phyloP scores from a whole-genome alignment of 2,888 invertebrate genomes.

The Tinea trinotella region DNA sequence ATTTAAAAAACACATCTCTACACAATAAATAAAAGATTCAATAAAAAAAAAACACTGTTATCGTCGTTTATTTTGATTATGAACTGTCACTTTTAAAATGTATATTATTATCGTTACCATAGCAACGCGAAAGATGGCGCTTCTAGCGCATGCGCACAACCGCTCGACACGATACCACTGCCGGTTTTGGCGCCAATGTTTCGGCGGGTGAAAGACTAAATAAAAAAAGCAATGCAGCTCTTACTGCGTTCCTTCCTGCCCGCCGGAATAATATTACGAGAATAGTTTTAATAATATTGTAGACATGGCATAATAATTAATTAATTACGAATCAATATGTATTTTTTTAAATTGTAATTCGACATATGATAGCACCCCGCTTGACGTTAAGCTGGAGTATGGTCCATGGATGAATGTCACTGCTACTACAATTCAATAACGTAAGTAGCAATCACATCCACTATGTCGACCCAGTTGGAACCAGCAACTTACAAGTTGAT shows the following conservation, averaged over 20 bases:
- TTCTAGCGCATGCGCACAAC: conserved; percentile 44
- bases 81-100: conserved; percentile 26
- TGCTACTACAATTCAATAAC: no score
- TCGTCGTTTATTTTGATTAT: conserved; percentile 6
- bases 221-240: conserved; percentile 3
- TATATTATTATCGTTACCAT: conserved; percentile 42
- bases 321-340: not conserved
- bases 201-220: conserved; percentile 10
- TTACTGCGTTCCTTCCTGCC: conserved; percentile 10
- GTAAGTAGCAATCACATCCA: no score
- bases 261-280: conserved; percentile 12
- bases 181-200: conserved; percentile 55
- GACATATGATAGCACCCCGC: no score
- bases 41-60: not conserved
- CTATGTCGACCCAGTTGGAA: no score
- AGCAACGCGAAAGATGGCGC: conserved; percentile 46
- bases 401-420: no score
- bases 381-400: no score
- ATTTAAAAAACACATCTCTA: not conserved
- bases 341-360: no score
- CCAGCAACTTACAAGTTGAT: no score
- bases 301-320: not conserved
- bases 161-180: conserved; percentile 32
- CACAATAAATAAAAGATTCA: not conserved
- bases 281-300: not conserved